Evolutionary conservation across 1,140 invertebrate species (phyloP).

Genomic region (Trypoxylus dichotomus): DNA sequence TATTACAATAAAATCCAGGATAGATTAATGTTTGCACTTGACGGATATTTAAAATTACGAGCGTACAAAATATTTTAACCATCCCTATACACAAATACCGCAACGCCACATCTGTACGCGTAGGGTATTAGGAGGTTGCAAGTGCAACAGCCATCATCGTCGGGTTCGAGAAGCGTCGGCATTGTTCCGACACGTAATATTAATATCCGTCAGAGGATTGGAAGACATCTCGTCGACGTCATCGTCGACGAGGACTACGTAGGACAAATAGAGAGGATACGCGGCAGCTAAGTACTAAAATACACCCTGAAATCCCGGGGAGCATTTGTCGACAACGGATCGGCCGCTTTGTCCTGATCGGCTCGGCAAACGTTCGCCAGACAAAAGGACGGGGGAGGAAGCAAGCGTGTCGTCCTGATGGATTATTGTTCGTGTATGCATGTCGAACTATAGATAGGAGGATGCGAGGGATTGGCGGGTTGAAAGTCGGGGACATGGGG

Average conservation of each 20-base stretch:
- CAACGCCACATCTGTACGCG: too few relatives aligned
- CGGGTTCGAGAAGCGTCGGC: too few relatives aligned
- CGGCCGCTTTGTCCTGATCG: slow-evolving; percentile 43
- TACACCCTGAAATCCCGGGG: slow-evolving; percentile 44
- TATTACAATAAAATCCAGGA: too few relatives aligned
- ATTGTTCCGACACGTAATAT: slow-evolving; percentile 26
- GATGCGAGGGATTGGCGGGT: too few relatives aligned
- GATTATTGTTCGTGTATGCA: neutral
- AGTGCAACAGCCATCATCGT: too few relatives aligned
- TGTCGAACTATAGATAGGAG: neutral
- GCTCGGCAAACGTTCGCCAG: slow-evolving; percentile 41
- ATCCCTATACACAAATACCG: too few relatives aligned
- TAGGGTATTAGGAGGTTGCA: too few relatives aligned
- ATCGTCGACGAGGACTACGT: neutral
- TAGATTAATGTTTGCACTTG: too few relatives aligned
- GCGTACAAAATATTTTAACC: too few relatives aligned
- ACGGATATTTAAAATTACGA: too few relatives aligned
- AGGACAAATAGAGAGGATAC: slow-evolving; percentile 36
- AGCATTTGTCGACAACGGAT: slow-evolving; percentile 42
- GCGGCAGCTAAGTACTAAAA: slow-evolving; percentile 43
- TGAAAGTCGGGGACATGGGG: too few relatives aligned
- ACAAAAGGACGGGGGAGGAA: slow-evolving; percentile 38
- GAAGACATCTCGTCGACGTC: slow-evolving; percentile 32
- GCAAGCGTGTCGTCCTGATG: neutral
- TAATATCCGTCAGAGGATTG: slow-evolving; percentile 31